Evolutionary conservation across 2,888 invertebrate species (phyloP), one percentile per base, ranked within the genome.

Genomic region (Itoplectis maculator): DNA sequence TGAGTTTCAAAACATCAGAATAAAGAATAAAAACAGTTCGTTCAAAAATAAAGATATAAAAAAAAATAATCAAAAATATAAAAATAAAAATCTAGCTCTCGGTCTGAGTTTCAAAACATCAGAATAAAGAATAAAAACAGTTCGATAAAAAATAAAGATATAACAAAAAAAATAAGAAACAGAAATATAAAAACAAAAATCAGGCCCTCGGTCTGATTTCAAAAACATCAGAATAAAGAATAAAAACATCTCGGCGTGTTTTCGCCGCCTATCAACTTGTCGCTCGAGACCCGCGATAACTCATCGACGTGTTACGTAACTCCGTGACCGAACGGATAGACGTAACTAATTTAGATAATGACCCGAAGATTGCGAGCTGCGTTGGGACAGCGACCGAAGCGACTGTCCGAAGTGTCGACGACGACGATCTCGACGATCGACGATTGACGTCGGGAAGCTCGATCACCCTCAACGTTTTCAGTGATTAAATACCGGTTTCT

Each of bases 291-390:
- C 18, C 8, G 37, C 51, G 68, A 72, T 79, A 65, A 40, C 37
- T 76, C n/a, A n/a, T n/a, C 61, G 69, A 49, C n/a, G 47, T 65
- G 29, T 82, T 79, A 65, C 69, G 70, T 81, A 81, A 84, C 59
- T 35, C 47, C 59, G 66, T 72, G 59, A 72, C 74, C 56, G 69
- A 65, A 78, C 56, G 78, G n/a, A n/a, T n/a, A 79, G 81, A 84
- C 80, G 77, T 76, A 59, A 81, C 81, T 79, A 83, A 81, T 85
- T 83, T 74, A 79, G 84, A 83, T 85, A 83, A 85, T 82, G 79
- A 85, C 75, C 79, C 77, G 35, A 75, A 81, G 77, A 79, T 75
- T 78, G 81, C 73, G 54, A 13, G 54, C 73, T 49, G 82, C 47
- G 6, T 20, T 42, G 69, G 47, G 54, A 47, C 18, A 51, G 18